Evolutionary conservation across 2,888 invertebrate species (phyloP), one percentile per base, ranked within the genome.

Genomic region (Torymus aiolomorphi): DNA sequence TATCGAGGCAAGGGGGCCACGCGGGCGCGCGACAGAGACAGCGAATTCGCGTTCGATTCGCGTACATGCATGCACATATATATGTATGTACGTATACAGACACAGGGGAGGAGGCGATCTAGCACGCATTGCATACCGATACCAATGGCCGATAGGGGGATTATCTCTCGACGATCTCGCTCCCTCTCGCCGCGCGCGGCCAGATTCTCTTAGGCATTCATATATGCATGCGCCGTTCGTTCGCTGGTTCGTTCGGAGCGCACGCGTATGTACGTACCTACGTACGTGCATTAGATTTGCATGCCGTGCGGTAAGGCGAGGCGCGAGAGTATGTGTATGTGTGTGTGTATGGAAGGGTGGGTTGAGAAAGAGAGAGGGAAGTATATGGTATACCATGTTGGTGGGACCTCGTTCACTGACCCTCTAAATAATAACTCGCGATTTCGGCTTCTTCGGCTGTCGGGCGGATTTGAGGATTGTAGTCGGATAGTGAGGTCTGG

Each of bases 121-220:
- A 12, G 18, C 73, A 56, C 63, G 73, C 72, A 83, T 82, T 83
- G 83, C 80, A 83, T 83, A 84, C 84, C 85, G 86, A 87, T 87
- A 86, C 86, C 84, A 85, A 86, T 84, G 81, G 81, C 75, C 83
- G 86, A 86, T 83, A 83, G 81, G 82, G n/a, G 81, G 70, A 81
- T 77, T 84, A 86, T 84, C 86, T 80, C 79, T 78, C 85, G 59
- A 11, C 73, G 69, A 76, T 80, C 80, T 77, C 8, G 31, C 31
- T 31, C 42, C 52, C 84, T 85, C 86, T 84, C 84, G 83, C 84
- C 84, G 84, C 87, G 87, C 88, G 88, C 87, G 87, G 85, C 86
- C 87, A 87, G 87, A 89, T 88, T 89, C 88, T 88, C 90, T 88
- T 89, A 90, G 87, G 87, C 88, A 89, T 89, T 90, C 89, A 89